phyloP scores from a whole-genome alignment of 1,140 invertebrate genomes.

The Orchestia grillus region DNA sequence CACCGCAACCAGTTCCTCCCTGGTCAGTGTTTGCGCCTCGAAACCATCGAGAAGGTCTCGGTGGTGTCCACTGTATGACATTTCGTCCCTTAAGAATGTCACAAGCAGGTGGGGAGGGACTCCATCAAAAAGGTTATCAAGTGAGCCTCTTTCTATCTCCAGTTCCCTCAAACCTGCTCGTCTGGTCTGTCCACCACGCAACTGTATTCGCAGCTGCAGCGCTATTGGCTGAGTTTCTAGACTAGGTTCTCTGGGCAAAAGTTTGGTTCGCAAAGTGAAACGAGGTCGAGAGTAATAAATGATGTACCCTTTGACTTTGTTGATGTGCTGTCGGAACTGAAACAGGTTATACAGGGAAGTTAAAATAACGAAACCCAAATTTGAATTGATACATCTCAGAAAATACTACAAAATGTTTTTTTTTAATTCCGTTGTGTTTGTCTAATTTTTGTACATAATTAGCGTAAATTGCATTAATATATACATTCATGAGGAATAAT shows the following conservation, averaged over 20 bases:
- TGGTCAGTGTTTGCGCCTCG: slow-evolving; percentile 24
- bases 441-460: too few relatives aligned
- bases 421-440: too few relatives aligned
- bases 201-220: neutral
- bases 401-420: too few relatives aligned
- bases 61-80: neutral
- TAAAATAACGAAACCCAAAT: too few relatives aligned
- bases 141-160: neutral
- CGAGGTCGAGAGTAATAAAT: too few relatives aligned
- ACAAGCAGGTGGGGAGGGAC: neutral
- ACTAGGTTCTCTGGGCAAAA: neutral
- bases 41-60: neutral
- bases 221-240: neutral
- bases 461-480: too few relatives aligned
- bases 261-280: neutral
- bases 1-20: slow-evolving; percentile 10
- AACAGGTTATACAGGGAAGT: too few relatives aligned
- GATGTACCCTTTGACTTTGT: too few relatives aligned
- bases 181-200: neutral
- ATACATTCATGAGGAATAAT: too few relatives aligned
- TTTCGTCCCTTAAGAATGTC: neutral
- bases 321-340: neutral
- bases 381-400: too few relatives aligned
- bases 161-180: neutral
- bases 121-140: neutral